Evolutionary conservation across 2,113 vertebrate genomes (phyloP), one percentile per base, ranked within the genome.

Genomic region (Halcyon malimbica): DNA sequence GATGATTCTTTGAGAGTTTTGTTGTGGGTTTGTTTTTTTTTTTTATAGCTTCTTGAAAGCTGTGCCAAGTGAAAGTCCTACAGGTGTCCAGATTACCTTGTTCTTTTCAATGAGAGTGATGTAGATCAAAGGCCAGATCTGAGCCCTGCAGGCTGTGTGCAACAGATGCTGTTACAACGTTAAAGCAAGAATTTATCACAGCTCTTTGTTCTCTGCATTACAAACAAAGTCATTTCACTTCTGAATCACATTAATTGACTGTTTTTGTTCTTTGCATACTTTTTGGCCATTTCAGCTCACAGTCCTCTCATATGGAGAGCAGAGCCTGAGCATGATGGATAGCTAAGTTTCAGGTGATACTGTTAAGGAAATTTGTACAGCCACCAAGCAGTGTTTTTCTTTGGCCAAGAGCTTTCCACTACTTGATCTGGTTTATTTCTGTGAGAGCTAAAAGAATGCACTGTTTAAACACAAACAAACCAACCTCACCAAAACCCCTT

Each of bases 121-220:
- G 48, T 9, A 48, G 75, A 94, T 95, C 84, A 90, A 93, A 92
- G 84, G 68, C 57, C 7, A 25, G 50, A 92, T 89, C 39, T 87
- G 42, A 93, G 79, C 73, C 75, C 93, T 10, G 17, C 67, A 90
- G 88, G 87, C 88, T 93, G 64, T 31, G 78, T 57, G 79, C 91
- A 96, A 83, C 92, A 95, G 90, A 92, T 96, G 85, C 48, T 87
- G n/a, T 56, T 81, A 37, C 53, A 14, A 31, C 65, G 73, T 78
- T 90, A 53, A 77, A 95, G 67, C 53, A 95, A 91, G 94, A 93
- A 95, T 96, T 95, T 85, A 88, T 93, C 89, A 35, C 26, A 83
- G 37, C 68, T 76, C 16, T 59, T 48, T 54, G 83, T 63, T 87
- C 78, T 85, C 59, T 87, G 87, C 67, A 46, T 74, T 51, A 6